Evolutionary conservation across 2,888 invertebrate species (phyloP), one percentile per base, ranked within the genome.

Genomic region (Latheticus oryzae): DNA sequence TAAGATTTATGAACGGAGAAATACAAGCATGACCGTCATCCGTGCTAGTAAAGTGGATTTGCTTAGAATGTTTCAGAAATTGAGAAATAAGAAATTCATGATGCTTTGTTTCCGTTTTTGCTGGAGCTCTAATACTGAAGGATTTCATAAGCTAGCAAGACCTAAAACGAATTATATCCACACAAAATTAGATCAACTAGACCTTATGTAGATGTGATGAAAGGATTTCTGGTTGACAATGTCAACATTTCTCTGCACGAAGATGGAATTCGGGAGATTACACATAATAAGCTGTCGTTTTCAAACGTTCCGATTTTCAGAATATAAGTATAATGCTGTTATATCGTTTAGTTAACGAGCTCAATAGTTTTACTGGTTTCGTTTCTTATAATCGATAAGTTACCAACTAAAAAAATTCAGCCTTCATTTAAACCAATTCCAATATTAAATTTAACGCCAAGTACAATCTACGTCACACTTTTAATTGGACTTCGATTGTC

Each of bases 21-120:
- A 38, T 3, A 19, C 2, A 21, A 40, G 4, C 9, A 28, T 16
- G 12, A 12, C 28, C 28, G 21, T n/a, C 23, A n/a, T 15, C 9
- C 7, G 5, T 8, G 24, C 11, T 16, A 19, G 33, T 3, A 12
- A 33, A 33, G 33, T 35, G 35, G 48, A 33, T 48, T 48, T 45
- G 45, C 15, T 48, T 24, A 7, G 48, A 5, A 24, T 35, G 35
- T 32, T 35, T 38, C 24, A 47, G 45, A 45, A 54, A 55, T 48
- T 55, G 48, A 38, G 33, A 55, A 40, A 40, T 55, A 32, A 55
- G 30, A 17, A 55, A 55, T 55, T 55, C 55, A 55, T 45, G 47
- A 54, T 17, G 30, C 30, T 47, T 30, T 47, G 38, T 28, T 48
- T 43, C 55, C 32, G 15, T 35, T 53, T 33, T 33, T 35, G 15